phyloP scores from a whole-genome alignment of 2,888 invertebrate genomes.

The Hydrotaea diabolus region DNA sequence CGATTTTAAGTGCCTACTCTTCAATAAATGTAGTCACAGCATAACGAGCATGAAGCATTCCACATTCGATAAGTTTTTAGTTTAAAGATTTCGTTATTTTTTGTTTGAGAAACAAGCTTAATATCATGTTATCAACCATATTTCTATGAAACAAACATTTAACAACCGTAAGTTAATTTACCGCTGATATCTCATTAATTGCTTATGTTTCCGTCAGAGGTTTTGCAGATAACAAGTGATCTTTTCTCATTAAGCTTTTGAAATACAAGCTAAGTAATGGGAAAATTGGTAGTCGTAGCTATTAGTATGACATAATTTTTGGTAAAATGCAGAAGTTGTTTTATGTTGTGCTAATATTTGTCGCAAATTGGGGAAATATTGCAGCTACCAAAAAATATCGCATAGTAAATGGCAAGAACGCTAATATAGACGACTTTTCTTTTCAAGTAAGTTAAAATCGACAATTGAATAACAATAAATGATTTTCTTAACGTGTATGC shows the following conservation, averaged over 20 bases:
- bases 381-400: conserved; percentile 66
- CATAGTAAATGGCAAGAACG: conserved; percentile 77
- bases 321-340: conserved; percentile 53
- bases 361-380: not conserved
- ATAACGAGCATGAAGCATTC: too few relatives aligned
- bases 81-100: not conserved
- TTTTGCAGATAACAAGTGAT: conserved; percentile 53
- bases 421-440: conserved; percentile 75
- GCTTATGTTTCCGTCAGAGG: conserved; percentile 49
- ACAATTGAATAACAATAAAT: not conserved
- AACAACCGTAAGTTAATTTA: conserved; percentile 43
- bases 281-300: not conserved
- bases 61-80: not conserved
- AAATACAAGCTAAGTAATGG: conserved; percentile 5
- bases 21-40: too few relatives aligned
- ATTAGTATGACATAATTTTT: conserved; percentile 39
- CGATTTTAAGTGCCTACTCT: too few relatives aligned
- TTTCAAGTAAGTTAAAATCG: conserved; percentile 72
- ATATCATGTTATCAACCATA: not conserved
- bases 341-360: conserved; percentile 19
- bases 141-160: not conserved
- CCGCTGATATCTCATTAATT: conserved; percentile 48
- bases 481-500: not conserved
- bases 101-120: not conserved
- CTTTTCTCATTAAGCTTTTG: conserved; percentile 33